Base-by-base conservation (phyloP, 1,140 invertebrate species). In the Anastatus disparis region DNA sequence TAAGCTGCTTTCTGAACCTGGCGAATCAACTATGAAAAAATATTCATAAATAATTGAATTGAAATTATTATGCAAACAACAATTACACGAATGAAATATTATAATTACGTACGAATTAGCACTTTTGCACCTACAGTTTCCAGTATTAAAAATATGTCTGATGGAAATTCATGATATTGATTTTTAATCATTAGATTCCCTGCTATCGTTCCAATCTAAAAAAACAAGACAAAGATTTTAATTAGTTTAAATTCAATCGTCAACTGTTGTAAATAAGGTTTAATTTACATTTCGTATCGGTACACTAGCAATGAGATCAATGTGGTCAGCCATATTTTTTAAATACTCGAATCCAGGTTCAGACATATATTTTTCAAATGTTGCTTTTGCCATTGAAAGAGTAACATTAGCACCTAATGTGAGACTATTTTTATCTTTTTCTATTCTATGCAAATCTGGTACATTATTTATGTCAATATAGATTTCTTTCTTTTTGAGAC, bases 111-210 rank as follows among this genome's bases (percentile, higher is more conserved):
- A 90, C 89, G 81, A 64, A 93, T 88, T 44, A 88, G 89, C 20
- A 94, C 65, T 76, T 85, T 79, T 1, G 90, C 91, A 75, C 89
- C 87, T 44, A 90, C 87, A 1, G 91, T 90, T 83, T 91, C 90
- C 20, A 95, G 83, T 15, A 93, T 85, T 24, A 93, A 77, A 78
- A 92, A 94, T 7, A 95, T 76, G 80, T 95, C 93, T 0, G 93
- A 95, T 1, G 91, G 92, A 78, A 94, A 95, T 65, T 92, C 89
- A 2, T 83, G 84, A 74, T 92, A 87, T 8, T 81, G 76, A 70
- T 93, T 89, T 82, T 95, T 95, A 67, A 94, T 88, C 84, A 91
- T 91, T 56, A 95, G 81, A 77, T 95, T 95, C 31, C 94, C 94
- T 40, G 92, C 93, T 72, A 94, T 79, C 6, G 90, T 91, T 44